Evolutionary conservation across 2,113 vertebrate genomes (phyloP).

Genomic region (Heliornis fulica): DNA sequence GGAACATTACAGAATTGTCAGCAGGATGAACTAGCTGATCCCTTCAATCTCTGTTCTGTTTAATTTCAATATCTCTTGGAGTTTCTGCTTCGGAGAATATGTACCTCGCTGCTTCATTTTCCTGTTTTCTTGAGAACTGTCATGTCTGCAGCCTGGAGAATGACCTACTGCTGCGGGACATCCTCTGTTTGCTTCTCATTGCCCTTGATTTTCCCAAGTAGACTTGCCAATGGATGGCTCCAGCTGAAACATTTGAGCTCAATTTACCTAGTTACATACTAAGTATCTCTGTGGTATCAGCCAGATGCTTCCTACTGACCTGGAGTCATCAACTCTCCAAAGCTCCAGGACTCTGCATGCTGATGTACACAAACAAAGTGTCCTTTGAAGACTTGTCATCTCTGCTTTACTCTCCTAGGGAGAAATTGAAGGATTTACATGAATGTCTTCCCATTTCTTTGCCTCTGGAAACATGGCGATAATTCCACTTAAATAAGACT

Average conservation of each 20-base stretch:
- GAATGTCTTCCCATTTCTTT: not conserved
- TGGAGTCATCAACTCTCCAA: not conserved
- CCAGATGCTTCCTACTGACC: not conserved
- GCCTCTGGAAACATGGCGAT: not conserved
- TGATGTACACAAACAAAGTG: not conserved
- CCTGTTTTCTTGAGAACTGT: not conserved
- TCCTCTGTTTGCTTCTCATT: not conserved
- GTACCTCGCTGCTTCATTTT: not conserved
- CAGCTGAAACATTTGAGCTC: not conserved
- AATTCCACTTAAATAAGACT: not conserved
- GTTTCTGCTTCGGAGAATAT: not conserved
- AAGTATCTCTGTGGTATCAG: not conserved
- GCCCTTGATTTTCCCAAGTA: not conserved
- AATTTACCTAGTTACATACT: not conserved
- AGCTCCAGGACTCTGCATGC: not conserved
- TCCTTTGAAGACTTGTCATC: not conserved
- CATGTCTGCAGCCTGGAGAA: not conserved
- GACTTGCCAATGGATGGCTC: not conserved
- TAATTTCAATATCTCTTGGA: not conserved
- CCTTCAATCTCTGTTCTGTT: not conserved
- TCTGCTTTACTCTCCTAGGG: not conserved
- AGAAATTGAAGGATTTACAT: not conserved
- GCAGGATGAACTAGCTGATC: slow-evolving; percentile 44
- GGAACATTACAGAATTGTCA: slow-evolving; percentile 36
- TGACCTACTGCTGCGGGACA: not conserved